Evolutionary conservation across 2,797 vertebrate genomes (phyloP), one percentile per base, ranked within the genome.

Genomic region (Hapalemur alaotrensis): DNA sequence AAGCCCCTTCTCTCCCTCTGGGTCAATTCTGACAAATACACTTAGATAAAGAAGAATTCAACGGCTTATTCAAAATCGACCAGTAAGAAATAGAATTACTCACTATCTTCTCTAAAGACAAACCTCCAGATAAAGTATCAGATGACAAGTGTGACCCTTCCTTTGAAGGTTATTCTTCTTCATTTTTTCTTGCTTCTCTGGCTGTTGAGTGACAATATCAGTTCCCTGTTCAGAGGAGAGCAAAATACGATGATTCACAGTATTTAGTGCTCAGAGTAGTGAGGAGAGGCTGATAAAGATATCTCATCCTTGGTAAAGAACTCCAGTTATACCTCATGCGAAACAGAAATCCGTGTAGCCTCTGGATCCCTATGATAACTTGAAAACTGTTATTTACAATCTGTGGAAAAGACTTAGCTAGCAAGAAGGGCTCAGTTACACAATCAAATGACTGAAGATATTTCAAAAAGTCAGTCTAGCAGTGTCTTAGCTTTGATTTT

Each of bases 11-110:
- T 84, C 12, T 82, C 4, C 12, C 15, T 94, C 17, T 91, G 28
- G 23, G 48, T 95, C 30, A 94, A 18, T 91, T 80, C 59, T 96
- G 20, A 92, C n/a, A 83, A 91, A 82, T 32, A 81, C 14, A 57
- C 3, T 38, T 76, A 46, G 20, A 41, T 89, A 78, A 95, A 93
- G 23, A 28, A 91, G 38, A 82, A 41, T 28, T 72, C 32, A 50
- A 2, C 83, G 35, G 6, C 20, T 78, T 41, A 38, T 84, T 92
- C n/a, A 63, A 86, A 89, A 61, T 23, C 32, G 94, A 15, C 69
- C 15, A 82, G 13, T 6, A 52, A 95, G 50, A 92, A 93, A 48
- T 7, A 78, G n/a, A 69, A 14, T 91, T 63, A 88, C n/a, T 48
- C 22, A 76, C 72, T 28, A 86, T 67, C 14, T 72, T 91, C 35